Conservation (phyloP, 2,797 vertebrate species). For the Psittacula echo region DNA sequence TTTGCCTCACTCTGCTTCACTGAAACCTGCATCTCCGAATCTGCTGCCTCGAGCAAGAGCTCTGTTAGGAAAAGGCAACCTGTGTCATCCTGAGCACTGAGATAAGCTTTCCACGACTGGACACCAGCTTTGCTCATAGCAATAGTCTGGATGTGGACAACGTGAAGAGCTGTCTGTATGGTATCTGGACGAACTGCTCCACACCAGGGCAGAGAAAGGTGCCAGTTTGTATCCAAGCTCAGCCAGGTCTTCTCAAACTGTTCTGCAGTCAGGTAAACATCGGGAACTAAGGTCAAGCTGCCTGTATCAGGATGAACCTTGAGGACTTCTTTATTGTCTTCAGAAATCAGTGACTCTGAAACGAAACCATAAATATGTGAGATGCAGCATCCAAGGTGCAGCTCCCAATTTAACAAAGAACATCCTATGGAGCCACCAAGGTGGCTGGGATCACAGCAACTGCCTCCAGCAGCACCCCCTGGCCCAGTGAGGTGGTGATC, state of each 20-base stretch:
- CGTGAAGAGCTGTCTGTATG: slow-evolving; percentile 87
- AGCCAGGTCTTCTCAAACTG: slow-evolving; percentile 91
- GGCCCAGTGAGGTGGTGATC: neutral
- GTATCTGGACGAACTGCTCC: slow-evolving; percentile 77
- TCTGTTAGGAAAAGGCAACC: slow-evolving; percentile 86
- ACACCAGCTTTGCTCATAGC: slow-evolving; percentile 86
- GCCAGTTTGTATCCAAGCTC: slow-evolving; percentile 70
- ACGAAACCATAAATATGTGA: neutral
- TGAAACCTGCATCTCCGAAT: slow-evolving; percentile 71
- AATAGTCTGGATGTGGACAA: slow-evolving; percentile 91
- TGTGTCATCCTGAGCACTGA: slow-evolving; percentile 83
- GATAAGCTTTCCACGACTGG: slow-evolving; percentile 91
- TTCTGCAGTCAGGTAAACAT: slow-evolving; percentile 83
- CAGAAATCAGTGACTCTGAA: slow-evolving; percentile 69
- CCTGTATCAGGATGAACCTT: slow-evolving; percentile 41
- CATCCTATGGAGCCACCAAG: neutral
- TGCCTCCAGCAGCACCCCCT: neutral
- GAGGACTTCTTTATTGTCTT: slow-evolving; percentile 53
- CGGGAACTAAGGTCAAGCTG: slow-evolving; percentile 72
- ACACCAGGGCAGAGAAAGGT: slow-evolving; percentile 73
- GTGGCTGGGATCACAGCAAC: neutral
- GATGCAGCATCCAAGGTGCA: neutral
- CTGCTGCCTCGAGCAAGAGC: slow-evolving; percentile 75
- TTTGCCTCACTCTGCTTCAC: slow-evolving; percentile 84
- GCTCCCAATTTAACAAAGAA: neutral